Base-by-base conservation (phyloP, 2,797 vertebrate genomes). In the Gymnothorax javanicus region DNA sequence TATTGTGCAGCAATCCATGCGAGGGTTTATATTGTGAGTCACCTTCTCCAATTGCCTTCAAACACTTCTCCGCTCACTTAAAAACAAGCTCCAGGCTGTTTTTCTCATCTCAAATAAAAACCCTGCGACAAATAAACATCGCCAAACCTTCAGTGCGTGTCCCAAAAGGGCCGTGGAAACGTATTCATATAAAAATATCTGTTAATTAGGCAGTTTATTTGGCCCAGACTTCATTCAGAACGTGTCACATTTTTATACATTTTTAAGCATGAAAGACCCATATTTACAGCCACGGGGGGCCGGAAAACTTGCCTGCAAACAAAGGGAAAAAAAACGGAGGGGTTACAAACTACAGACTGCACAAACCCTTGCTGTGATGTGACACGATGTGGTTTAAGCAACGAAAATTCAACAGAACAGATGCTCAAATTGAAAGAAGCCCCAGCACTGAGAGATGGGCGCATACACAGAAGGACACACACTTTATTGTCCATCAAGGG, bases 1-100 rank as follows among this genome's bases (percentile, higher is more conserved):
- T 94, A 95, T 90, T 89, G 91, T 90, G 92, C 92, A 92, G 89
- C 89, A 89, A 91, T 89, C 90, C 94, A 92, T 94, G 89, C 89
- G 92, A 90, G 87, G 86, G 86, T 88, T 90, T 87, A 90, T 91
- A 88, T 91, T 92, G 93, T 89, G 87, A 87, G 88, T 89, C 90
- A 84, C 91, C 87, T 84, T 86, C 87, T 91, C 91, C 92, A 92
- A 93, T 92, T 91, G 89, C 91, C 91, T 90, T 92, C 87, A 90
- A 94, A 93, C 90, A 88, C 90, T 91, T 87, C 83, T 82, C 87
- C 88, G 87, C 79, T 87, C 88, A 50, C 77, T 87, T 89, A 60
- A 77, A 43, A 90, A 91, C 88, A 92, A 62, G 85, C 88, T 89
- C 60, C 86, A 82, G 89, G 67, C 85, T 69, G 33, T 87, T 90